Percentiles rank a stretch among this genome's conserved stretches.
Conservation (phyloP, 2,113 vertebrate species). For the Pelodiscus sinensis region DNA sequence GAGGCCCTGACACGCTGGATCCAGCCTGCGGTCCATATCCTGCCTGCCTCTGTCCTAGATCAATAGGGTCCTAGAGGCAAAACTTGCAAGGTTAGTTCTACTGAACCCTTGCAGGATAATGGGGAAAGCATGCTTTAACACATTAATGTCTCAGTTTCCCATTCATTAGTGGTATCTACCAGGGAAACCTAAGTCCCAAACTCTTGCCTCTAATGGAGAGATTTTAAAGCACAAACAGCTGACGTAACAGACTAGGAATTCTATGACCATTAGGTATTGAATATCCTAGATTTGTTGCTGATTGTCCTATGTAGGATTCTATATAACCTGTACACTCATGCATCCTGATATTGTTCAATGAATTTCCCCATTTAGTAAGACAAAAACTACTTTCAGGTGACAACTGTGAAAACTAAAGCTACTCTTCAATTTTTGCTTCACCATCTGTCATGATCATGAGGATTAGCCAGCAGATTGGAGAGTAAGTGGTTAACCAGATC, state of each 20-base stretch:
- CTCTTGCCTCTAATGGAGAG: rapidly evolving
- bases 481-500: too few species aligned
- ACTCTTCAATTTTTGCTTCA: slow-evolving; percentile 13
- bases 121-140: not conserved
- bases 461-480: too few species aligned
- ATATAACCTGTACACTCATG: not conserved
- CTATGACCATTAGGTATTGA: not conserved
- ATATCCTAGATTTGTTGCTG: slow-evolving; percentile 6
- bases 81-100: slow-evolving; percentile 26
- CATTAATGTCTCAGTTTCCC: not conserved
- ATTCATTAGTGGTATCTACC: not conserved
- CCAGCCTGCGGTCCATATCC: too few species aligned
- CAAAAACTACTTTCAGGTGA: not conserved
- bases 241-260: not conserved
- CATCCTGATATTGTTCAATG: slow-evolving; percentile 27
- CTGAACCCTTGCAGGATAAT: not conserved
- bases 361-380: slow-evolving; percentile 11
- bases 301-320: not conserved
- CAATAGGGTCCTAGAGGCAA: not conserved
- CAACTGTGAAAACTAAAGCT: slow-evolving; percentile 14
- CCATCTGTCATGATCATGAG: too few species aligned
- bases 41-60: not conserved
- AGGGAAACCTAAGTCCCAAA: not conserved
- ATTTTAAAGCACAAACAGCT: not conserved
- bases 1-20: too few species aligned